Percentiles rank a stretch among this genome's conserved stretches.
These are phyloP conservation scores for Archips crataeganus DNA, from an alignment of 2,888 invertebrate species.

Conservation along the genomic window DNA sequence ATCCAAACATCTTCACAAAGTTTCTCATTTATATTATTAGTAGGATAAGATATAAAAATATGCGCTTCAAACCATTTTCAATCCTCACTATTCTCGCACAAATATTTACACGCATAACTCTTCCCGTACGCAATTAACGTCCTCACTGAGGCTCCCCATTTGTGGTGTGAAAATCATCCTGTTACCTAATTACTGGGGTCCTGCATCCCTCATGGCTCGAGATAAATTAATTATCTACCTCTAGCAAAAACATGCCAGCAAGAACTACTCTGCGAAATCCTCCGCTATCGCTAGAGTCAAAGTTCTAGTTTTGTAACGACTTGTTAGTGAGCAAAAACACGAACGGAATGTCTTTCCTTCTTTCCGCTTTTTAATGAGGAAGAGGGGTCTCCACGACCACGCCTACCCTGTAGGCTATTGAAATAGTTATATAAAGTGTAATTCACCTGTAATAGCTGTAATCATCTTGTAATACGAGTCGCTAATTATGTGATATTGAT, in stretches of 20 bases:
- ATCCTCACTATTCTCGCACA: neutral
- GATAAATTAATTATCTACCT: constrained; percentile 10
- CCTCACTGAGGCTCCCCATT: neutral
- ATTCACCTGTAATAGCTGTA: constrained; percentile 15
- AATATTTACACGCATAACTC: neutral
- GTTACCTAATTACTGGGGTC: constrained; percentile 11
- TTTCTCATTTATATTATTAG: no score
- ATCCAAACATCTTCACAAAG: no score
- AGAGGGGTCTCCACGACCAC: neutral
- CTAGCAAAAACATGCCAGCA: neutral
- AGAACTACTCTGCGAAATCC: neutral
- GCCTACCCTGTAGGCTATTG: constrained; percentile 13
- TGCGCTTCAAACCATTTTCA: neutral
- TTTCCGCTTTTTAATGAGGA: neutral
- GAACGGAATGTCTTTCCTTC: neutral
- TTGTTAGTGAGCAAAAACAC: constrained; percentile 11
- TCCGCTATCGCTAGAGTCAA: no score
- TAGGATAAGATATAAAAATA: neutral
- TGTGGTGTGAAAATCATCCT: constrained; percentile 5
- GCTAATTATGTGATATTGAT: no score
- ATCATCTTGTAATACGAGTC: constrained; percentile 15
- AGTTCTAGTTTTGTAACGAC: neutral
- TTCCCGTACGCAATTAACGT: neutral
- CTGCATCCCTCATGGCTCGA: neutral
- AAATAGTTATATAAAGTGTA: constrained; percentile 14